These are phyloP conservation scores for Aporophyla nigra DNA, from an alignment of 2,888 invertebrate genomes.

Conservation along the genomic window DNA sequence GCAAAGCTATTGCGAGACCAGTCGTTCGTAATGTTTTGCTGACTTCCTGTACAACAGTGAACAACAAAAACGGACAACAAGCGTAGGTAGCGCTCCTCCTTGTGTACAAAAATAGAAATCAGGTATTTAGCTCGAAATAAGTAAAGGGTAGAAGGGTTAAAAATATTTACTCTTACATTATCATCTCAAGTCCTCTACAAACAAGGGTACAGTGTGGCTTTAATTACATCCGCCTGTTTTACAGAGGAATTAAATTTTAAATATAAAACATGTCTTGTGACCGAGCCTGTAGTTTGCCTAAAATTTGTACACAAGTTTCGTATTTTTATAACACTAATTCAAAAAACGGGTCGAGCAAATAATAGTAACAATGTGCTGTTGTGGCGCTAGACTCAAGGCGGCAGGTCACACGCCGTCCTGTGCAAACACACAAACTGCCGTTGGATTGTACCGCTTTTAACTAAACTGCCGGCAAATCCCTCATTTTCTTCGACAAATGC, in stretches of 20 bases:
- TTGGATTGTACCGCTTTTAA: conserved; percentile 74
- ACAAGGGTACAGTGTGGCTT: conserved; percentile 76
- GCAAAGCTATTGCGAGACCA: conserved; percentile 39
- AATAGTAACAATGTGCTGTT: conserved; percentile 68
- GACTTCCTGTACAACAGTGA: conserved; percentile 45
- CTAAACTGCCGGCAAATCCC: conserved; percentile 78
- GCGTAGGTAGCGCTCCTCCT: conserved; percentile 5
- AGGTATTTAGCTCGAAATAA: conserved; percentile 64
- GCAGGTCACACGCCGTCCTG: conserved; percentile 66
- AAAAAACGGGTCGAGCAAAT: conserved; percentile 69
- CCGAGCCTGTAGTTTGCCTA: conserved; percentile 50
- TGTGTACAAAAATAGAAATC: conserved; percentile 47
- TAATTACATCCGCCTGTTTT: conserved; percentile 78
- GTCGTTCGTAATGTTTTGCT: conserved; percentile 56
- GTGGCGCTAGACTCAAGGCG: conserved; percentile 42
- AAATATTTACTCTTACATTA: conserved; percentile 80
- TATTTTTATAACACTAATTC: conserved; percentile 68
- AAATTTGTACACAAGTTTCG: conserved; percentile 62
- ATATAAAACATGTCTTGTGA: conserved; percentile 70
- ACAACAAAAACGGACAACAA: conserved; percentile 34
- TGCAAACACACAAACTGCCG: conserved; percentile 71
- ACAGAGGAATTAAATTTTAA: conserved; percentile 74
- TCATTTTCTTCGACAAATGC: conserved; percentile 79
- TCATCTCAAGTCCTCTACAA: conserved; percentile 79
- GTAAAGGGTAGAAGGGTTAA: conserved; percentile 71